Base-by-base conservation (phyloP, 2,113 vertebrate genomes). In the Polypterus senegalus region DNA sequence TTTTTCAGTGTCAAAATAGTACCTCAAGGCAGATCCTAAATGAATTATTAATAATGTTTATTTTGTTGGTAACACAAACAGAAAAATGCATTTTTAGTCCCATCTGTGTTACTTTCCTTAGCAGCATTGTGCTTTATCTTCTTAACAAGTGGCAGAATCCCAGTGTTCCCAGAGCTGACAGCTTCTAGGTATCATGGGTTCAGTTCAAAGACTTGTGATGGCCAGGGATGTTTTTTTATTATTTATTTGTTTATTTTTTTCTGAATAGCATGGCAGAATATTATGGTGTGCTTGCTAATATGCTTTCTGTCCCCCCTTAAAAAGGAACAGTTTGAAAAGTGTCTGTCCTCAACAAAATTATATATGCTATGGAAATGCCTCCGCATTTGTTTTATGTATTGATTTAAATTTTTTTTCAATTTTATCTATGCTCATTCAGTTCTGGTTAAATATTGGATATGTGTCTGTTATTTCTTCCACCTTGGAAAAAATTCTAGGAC, bases 91-190 rank as follows among this genome's bases (percentile, higher is more conserved):
- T 57, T 57, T 43, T 7, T 57, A 57, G 4, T 9, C 4, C 56
- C 56, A 57, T 44, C 9, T 11, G 27, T 57, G 56, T 6, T 43
- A 11, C 27, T 7, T 57, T 5, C 27, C 56, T 57, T 9, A 44
- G 56, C 27, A 57, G 27, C 46, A 7, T 44, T 57, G 43, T 9
- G 43, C 5, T 55, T 55, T 55, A 27, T 9, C 54, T 55, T 55
- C 4, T 27, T 55, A 55, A 55, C 43, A 55, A 55, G 54, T 55
- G 54, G 43, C 54, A 4, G 54, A 55, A 55, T 5, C 54, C 43
- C 54, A 7, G 54, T 9, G 6, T 55, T 55, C 43, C 54, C 46
- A 27, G 9, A 49, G n/a, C 10, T 60, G 59, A 60, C 59, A 61
- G 47, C 5, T 27, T 55, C 10, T 3, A 55, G 59, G 52, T 47